Base-by-base conservation (phyloP, 92 coral and sea anemone species). In the Chrysogorgia sp. region DNA sequence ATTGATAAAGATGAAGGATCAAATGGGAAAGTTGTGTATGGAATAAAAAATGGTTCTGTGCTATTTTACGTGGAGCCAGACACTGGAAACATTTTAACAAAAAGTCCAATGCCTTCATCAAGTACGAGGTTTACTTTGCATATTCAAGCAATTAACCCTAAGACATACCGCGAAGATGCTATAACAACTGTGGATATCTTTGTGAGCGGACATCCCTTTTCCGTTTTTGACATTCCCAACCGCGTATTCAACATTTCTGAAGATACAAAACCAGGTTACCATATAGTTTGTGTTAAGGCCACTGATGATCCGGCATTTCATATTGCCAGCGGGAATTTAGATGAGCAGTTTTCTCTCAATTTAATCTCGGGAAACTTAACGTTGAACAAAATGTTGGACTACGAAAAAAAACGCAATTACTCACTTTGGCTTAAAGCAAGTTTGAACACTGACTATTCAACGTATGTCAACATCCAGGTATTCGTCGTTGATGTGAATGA, bases 291-390 rank as follows among this genome's bases (percentile, higher is more conserved):
- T 66, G 90, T 89, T 24, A 92, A 96, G 59, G 99, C 98, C 8
- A 91, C 97, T 8, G 97, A 90, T 1, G 90, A 92, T 41, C 84
- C 90, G 2, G 67, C 77, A 23, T 89, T 87, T 41, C 84, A 82
- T 77, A 87, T 96, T 49, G 97, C 96, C 9, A 97, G 92, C 12
- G 99, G 99, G 4, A 88, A 96, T 68, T 60, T 71, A 17, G 90
- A 88, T 32, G 83, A 80, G 30, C 90, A 56, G 37, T 96, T 96
- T 63, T 84, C 86, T 13, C 77, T 96, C 3, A 91, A 88, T 58
- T 80, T 86, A 13, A 88, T 90, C 12, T 75, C 58, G 23, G 92
- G 97, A 49, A 81, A 66, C 65, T 57, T 96, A 28, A 85, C 62
- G 20, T 71, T 92, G 58, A 86, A 53, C 60, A 89, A 79, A 12